Evolutionary conservation across 1,140 invertebrate species (phyloP).

Genomic region (Triops cancriformis): DNA sequence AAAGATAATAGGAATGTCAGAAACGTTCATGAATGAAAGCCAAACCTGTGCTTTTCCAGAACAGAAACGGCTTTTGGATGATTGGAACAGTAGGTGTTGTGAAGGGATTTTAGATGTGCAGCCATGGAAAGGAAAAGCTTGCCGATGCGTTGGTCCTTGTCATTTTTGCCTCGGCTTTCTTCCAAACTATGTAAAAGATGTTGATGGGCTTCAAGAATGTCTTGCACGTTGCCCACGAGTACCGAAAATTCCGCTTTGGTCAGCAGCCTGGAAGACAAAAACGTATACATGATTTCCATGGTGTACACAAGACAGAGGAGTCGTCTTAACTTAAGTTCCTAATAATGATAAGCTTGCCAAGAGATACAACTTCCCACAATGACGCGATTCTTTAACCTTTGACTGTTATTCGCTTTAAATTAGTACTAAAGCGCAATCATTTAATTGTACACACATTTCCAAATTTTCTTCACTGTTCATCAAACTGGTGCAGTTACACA

Average conservation of each 20-base stretch:
- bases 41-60: slow-evolving; percentile 78
- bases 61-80: slow-evolving; percentile 88
- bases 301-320: slow-evolving; percentile 4
- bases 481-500: too few relatives aligned
- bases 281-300: slow-evolving; percentile 23
- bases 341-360: too few relatives aligned
- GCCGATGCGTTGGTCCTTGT: slow-evolving; percentile 74
- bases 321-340: too few relatives aligned
- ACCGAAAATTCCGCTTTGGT: slow-evolving; percentile 74
- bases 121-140: slow-evolving; percentile 82
- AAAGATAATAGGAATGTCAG: too few relatives aligned
- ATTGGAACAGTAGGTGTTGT: slow-evolving; percentile 77
- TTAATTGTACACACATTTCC: too few relatives aligned
- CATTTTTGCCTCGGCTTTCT: slow-evolving; percentile 56
- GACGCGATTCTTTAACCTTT: too few relatives aligned
- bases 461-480: too few relatives aligned
- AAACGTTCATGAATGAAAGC: too few relatives aligned
- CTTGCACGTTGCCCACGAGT: slow-evolving; percentile 76
- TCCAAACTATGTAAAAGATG: slow-evolving; percentile 67
- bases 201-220: slow-evolving; percentile 74
- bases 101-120: slow-evolving; percentile 72
- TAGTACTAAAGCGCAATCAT: too few relatives aligned
- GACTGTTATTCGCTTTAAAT: too few relatives aligned
- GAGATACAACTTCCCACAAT: too few relatives aligned
- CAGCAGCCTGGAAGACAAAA: slow-evolving; percentile 50